Conservation (phyloP, 2,113 vertebrate genomes). For the Chiloscyllium plagiosum region DNA sequence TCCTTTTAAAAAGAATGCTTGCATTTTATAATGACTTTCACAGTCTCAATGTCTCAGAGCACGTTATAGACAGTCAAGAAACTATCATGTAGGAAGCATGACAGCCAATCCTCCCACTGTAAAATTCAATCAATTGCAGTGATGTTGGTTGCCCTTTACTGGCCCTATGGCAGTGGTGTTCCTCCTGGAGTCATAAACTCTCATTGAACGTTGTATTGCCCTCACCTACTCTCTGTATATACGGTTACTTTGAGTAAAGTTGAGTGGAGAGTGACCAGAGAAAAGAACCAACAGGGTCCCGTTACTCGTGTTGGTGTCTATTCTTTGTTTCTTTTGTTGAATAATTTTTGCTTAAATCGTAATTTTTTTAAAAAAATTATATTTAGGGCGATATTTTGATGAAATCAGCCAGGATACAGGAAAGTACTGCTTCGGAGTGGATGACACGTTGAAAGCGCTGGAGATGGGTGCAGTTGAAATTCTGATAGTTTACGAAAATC, state of each 20-base stretch:
- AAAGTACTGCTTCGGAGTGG: constrained; percentile 97
- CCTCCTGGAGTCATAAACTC: not conserved
- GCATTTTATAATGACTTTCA: not conserved
- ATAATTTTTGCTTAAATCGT: not conserved
- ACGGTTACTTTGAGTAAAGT: not conserved
- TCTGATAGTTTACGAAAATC: constrained; percentile 97
- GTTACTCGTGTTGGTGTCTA: not conserved
- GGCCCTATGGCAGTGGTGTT: not conserved
- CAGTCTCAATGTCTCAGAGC: not conserved
- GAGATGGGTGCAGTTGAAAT: constrained; percentile 99
- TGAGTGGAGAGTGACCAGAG: not conserved
- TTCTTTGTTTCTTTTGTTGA: not conserved
- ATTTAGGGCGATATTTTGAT: constrained; percentile 89
- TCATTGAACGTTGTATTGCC: not conserved
- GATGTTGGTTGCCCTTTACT: not conserved
- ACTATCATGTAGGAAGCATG: not conserved
- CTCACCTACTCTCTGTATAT: not conserved
- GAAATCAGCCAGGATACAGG: constrained; percentile 99
- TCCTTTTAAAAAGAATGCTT: not conserved
- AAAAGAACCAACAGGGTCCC: not conserved
- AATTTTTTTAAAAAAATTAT: not conserved
- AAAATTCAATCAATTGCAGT: not conserved
- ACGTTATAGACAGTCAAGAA: not conserved
- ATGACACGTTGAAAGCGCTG: constrained; percentile 95
- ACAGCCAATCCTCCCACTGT: not conserved